Evolutionary conservation across 2,113 vertebrate species (phyloP), one percentile per base, ranked within the genome.

Genomic region (Chunga burmeisteri): DNA sequence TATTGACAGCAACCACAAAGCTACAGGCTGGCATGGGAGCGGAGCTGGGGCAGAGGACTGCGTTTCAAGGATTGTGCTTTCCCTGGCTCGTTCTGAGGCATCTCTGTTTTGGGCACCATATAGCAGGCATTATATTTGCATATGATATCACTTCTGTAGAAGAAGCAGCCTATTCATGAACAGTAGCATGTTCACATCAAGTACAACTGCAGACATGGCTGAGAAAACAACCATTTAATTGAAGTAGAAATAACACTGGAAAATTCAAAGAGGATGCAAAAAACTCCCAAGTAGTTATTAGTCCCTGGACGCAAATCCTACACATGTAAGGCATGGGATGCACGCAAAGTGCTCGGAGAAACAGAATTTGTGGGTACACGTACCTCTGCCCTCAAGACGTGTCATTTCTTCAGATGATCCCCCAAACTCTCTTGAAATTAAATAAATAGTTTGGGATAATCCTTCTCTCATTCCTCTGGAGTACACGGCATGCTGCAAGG

Each of bases 81-180:
- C 65, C 16, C 4, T 62, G 25, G 19, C 40, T 70, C 7, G 0
- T 26, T 90, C 85, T 90, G 90, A 88, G 63, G 29, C 46, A 40
- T 83, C 75, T 94, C 79, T 80, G 58, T 80, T 86, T 92, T 0
- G 1, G 36, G 42, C 16, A 53, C 67, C 42, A 25, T 50, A 73
- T 42, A 90, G 46, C 10, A 47, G 44, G 16, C 88, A 65, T 91
- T 88, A 10, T 40, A 62, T 84, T 74, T 92, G 75, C 47, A 61
- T 59, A 50, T 78, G 81, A 75, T 81, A 79, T 34, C 66, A 68
- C 44, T 89, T 91, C 34, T 72, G 36, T 46, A 89, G 83, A 93
- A 95, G 91, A 74, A 96, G 36, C 86, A 84, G 68, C 50, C 67
- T 70, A 77, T 90, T 96, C 70, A 56, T 62, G 52, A 79, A 25